Evolutionary conservation across 2,797 vertebrate species (phyloP).

Genomic region (Craterocephalus amniculus): DNA sequence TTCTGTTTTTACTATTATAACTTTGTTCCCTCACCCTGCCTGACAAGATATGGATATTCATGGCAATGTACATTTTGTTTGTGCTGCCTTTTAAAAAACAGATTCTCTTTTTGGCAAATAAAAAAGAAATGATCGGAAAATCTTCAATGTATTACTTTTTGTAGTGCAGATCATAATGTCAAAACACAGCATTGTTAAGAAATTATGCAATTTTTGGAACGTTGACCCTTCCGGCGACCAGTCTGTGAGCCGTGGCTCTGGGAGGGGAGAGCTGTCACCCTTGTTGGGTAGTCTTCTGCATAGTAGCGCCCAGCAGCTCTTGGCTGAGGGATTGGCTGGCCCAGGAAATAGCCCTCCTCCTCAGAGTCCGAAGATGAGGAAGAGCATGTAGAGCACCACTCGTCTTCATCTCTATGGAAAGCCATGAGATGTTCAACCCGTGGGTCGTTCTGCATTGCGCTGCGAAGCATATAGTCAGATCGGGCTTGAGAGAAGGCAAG

Average conservation of each 20-base stretch:
- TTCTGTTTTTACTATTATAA: conserved; percentile 7
- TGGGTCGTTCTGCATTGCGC: conserved; percentile 68
- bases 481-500: conserved; percentile 73
- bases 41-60: conserved; percentile 52
- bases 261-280: conserved; percentile 83
- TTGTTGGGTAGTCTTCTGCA: conserved; percentile 89
- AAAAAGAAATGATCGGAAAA: conserved; percentile 27
- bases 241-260: conserved; percentile 88
- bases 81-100: conserved; percentile 20
- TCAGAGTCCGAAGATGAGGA: conserved; percentile 97
- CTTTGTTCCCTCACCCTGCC: not conserved
- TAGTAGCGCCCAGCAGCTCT: conserved; percentile 86
- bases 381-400: conserved; percentile 94
- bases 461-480: conserved; percentile 87
- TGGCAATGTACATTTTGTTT: conserved; percentile 13
- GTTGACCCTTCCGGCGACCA: conserved; percentile 91
- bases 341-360: conserved; percentile 96
- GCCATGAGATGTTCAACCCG: conserved; percentile 79
- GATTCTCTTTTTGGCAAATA: conserved; percentile 28
- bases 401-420: conserved; percentile 86
- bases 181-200: conserved; percentile 79
- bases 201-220: conserved; percentile 98
- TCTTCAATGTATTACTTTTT: conserved; percentile 38
- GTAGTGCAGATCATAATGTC: conserved; percentile 29
- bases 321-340: conserved; percentile 95